phyloP scores from a whole-genome alignment of 1,140 invertebrate species.

The Halesus radiatus region DNA sequence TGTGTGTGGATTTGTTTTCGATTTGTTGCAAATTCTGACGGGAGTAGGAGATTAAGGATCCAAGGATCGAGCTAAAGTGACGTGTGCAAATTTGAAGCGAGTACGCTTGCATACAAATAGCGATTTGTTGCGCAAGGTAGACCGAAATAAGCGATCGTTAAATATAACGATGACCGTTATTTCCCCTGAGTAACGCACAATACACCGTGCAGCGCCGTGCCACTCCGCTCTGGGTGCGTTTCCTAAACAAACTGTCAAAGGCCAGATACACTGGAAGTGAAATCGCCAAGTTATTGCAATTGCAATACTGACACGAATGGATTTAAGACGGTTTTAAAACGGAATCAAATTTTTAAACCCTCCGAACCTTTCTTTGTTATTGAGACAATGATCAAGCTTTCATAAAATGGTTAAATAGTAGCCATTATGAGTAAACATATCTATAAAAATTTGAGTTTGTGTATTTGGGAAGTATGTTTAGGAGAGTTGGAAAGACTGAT shows the following conservation, averaged over 20 bases:
- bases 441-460: too few relatives aligned
- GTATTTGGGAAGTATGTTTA: too few relatives aligned
- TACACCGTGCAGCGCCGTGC: not conserved
- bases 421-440: too few relatives aligned
- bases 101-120: constrained; percentile 5
- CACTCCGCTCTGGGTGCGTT: not conserved
- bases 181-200: constrained; percentile 30
- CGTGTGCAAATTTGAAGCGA: constrained; percentile 17
- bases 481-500: too few relatives aligned
- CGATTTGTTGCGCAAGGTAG: constrained; percentile 33
- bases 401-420: too few relatives aligned
- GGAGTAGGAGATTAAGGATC: not conserved
- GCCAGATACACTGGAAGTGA: too few relatives aligned
- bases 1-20: not conserved
- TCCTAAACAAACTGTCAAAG: not conserved
- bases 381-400: too few relatives aligned
- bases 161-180: constrained; percentile 36
- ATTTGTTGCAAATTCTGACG: not conserved
- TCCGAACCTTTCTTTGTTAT: too few relatives aligned
- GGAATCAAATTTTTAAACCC: too few relatives aligned
- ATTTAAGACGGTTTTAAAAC: too few relatives aligned
- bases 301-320: too few relatives aligned
- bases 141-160: constrained; percentile 35
- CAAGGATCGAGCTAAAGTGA: constrained; percentile 20
- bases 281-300: too few relatives aligned